A percentile compares a stretch with the other conserved stretches of the same genome.
phyloP scores from a whole-genome alignment of 2,113 vertebrate genomes.

The Austrofundulus limnaeus region DNA sequence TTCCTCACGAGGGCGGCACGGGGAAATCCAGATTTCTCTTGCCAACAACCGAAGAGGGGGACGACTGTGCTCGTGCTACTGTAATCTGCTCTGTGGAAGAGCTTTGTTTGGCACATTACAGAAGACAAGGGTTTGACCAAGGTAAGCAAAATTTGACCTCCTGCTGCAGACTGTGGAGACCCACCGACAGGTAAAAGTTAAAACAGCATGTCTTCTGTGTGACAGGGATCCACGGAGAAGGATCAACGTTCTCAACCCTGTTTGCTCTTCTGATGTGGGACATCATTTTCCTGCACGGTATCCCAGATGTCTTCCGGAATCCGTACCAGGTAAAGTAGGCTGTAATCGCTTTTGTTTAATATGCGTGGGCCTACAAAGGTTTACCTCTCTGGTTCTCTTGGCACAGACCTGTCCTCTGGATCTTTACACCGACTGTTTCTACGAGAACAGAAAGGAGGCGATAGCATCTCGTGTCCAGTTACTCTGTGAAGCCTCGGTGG shows the following conservation, averaged over 20 bases:
- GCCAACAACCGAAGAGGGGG: slow-evolving; percentile 64
- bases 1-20: slow-evolving; percentile 86
- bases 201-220: not conserved
- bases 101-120: slow-evolving; percentile 87
- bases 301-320: slow-evolving; percentile 90
- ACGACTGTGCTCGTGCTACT: slow-evolving; percentile 52
- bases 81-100: slow-evolving; percentile 95
- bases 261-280: slow-evolving; percentile 93
- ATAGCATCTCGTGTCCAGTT: slow-evolving; percentile 82
- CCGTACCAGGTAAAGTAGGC: slow-evolving; percentile 85
- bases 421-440: slow-evolving; percentile 92
- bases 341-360: not conserved
- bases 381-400: not conserved
- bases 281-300: slow-evolving; percentile 87
- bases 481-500: slow-evolving; percentile 75
- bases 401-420: slow-evolving; percentile 87
- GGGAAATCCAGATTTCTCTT: slow-evolving; percentile 90
- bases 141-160: slow-evolving; percentile 70
- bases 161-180: not conserved
- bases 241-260: slow-evolving; percentile 89
- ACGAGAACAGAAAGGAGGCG: slow-evolving; percentile 80
- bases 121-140: slow-evolving; percentile 87
- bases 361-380: not conserved
- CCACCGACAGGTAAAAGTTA: not conserved
- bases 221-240: slow-evolving; percentile 96